These are phyloP conservation scores for Drosophila auraria DNA, from an alignment of 1,140 invertebrate genomes.

Conservation along the genomic window DNA sequence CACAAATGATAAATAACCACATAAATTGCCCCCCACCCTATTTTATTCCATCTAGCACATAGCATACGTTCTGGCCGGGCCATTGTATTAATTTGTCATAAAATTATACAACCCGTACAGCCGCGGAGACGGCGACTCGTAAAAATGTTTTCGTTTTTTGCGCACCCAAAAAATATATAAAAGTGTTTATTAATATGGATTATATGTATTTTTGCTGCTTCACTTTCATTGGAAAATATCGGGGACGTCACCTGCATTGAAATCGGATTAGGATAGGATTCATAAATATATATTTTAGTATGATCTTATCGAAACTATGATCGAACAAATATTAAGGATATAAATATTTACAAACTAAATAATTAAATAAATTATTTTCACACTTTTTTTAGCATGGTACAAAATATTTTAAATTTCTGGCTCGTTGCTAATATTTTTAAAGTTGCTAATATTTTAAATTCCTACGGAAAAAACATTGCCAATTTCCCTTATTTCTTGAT, in stretches of 20 bases:
- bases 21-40: constrained; percentile 52
- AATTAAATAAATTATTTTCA: neutral
- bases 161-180: constrained; percentile 28
- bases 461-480: neutral
- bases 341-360: constrained; percentile 5
- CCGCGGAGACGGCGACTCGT: constrained; percentile 28
- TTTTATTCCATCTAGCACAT: constrained; percentile 8
- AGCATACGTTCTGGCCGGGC: constrained; percentile 44
- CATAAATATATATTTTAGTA: neutral
- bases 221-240: neutral
- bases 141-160: constrained; percentile 53
- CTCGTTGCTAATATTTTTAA: neutral
- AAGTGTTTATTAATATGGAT: constrained; percentile 39
- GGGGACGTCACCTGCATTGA: constrained; percentile 21
- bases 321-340: no score
- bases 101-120: constrained; percentile 67
- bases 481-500: neutral
- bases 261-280: neutral
- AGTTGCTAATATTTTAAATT: no score
- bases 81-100: constrained; percentile 81
- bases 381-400: neutral
- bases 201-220: neutral
- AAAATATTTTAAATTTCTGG: neutral
- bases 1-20: constrained; percentile 62
- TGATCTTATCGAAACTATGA: neutral